phyloP scores from a whole-genome alignment of 2,113 vertebrate genomes.

The Pionites leucogaster region DNA sequence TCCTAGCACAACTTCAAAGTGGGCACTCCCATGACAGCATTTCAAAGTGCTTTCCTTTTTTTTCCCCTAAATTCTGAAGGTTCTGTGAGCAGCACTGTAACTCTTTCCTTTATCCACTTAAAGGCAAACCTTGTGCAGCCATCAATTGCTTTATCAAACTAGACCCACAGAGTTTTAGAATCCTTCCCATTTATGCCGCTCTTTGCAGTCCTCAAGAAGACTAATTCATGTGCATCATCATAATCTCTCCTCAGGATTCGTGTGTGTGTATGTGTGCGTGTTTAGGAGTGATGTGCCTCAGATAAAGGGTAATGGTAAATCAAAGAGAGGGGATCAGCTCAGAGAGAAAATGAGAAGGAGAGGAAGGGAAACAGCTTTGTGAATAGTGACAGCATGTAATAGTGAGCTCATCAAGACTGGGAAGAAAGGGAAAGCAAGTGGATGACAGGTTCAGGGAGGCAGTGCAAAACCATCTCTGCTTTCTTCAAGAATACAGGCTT shows the following conservation, averaged over 20 bases:
- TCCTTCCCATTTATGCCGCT: neutral
- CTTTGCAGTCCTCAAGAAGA: neutral
- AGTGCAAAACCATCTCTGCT: neutral
- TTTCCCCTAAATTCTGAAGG: neutral
- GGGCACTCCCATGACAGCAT: slow-evolving; percentile 9
- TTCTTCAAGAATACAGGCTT: neutral
- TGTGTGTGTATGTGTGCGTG: neutral
- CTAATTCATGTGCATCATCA: neutral
- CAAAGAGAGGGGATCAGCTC: neutral
- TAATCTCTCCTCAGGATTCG: neutral
- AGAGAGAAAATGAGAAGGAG: neutral
- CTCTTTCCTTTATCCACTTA: neutral
- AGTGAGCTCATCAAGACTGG: neutral
- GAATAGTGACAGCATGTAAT: neutral
- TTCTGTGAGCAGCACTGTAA: neutral
- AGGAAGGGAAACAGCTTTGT: neutral
- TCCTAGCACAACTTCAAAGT: slow-evolving; percentile 45
- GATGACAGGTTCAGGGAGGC: neutral
- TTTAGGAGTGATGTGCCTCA: neutral
- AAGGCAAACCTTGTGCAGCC: neutral
- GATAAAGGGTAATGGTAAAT: neutral
- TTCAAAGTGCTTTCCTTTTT: slow-evolving; percentile 11
- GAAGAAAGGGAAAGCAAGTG: slow-evolving; percentile 7
- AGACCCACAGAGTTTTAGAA: neutral
- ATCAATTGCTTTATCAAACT: neutral